These are phyloP conservation scores for Aldabrachelys gigantea DNA, from an alignment of 2,113 vertebrate species.

Conservation along the genomic window DNA sequence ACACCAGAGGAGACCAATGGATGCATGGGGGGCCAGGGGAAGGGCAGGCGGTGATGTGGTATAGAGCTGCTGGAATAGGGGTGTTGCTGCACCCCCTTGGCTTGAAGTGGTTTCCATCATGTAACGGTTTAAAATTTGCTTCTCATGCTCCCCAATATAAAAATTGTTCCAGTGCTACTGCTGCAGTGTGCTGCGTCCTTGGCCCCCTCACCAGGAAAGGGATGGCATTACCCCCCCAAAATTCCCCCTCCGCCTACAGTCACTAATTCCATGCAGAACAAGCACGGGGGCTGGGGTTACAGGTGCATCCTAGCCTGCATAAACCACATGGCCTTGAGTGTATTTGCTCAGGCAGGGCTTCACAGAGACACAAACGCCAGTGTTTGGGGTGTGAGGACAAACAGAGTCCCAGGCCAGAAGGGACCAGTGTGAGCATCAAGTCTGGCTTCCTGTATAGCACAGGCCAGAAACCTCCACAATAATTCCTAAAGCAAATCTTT, in stretches of 20 bases:
- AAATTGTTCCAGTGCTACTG: too few species aligned
- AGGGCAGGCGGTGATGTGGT: too few species aligned
- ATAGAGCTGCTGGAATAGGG: too few species aligned
- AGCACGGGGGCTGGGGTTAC: too few species aligned
- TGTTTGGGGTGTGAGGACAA: neutral
- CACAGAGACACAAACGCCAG: neutral
- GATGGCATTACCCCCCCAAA: neutral
- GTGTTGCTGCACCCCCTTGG: too few species aligned
- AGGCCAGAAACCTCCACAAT: neutral
- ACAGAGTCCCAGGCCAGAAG: neutral
- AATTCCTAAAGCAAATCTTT: neutral
- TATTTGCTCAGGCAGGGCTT: neutral
- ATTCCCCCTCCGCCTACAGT: neutral
- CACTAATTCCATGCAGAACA: neutral
- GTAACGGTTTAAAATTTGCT: too few species aligned
- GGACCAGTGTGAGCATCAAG: neutral
- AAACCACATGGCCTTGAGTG: neutral
- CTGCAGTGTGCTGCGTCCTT: neutral
- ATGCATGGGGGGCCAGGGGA: neutral
- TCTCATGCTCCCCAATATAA: too few species aligned
- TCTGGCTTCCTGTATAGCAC: neutral
- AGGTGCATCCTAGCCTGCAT: neutral
- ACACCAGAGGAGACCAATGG: neutral
- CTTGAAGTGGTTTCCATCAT: too few species aligned
- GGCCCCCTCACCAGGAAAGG: neutral